A percentile compares a stretch with the other conserved stretches of the same genome.
Conservation (phyloP, 2,113 vertebrate species). For the Lophochroa leadbeateri region DNA sequence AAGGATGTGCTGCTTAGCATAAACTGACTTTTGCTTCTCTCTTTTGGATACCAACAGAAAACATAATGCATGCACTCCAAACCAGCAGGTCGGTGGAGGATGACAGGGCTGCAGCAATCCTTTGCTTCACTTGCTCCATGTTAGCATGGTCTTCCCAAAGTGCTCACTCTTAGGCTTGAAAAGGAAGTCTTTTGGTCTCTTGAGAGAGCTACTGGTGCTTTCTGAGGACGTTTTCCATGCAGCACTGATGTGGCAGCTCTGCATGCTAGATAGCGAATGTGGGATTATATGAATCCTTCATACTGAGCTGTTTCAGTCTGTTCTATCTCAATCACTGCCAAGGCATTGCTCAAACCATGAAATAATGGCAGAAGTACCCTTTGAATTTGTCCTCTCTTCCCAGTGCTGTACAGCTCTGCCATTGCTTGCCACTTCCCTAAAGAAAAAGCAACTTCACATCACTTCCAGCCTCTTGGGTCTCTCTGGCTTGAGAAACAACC, state of each 20-base stretch:
- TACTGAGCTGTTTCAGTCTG: rapidly evolving
- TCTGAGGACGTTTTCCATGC: background rate
- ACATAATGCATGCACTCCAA: rapidly evolving
- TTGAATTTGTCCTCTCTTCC: background rate
- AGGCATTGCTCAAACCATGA: background rate
- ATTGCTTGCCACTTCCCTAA: background rate
- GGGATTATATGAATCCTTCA: background rate
- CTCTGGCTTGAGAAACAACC: background rate
- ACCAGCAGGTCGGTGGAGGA: rapidly evolving
- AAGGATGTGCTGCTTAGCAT: conserved; percentile 51
- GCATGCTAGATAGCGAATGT: rapidly evolving
- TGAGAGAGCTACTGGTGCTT: background rate
- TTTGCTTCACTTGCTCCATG: rapidly evolving
- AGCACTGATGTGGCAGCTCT: background rate
- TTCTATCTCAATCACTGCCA: background rate
- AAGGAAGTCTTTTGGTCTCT: background rate
- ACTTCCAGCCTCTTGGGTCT: background rate
- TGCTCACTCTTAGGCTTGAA: background rate
- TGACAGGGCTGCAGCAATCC: background rate
- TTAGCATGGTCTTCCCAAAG: background rate
- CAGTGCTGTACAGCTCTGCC: background rate
- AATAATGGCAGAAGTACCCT: background rate
- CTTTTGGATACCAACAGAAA: background rate
- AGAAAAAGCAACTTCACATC: background rate
- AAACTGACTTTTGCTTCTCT: background rate